Base-by-base conservation (phyloP, 1,140 invertebrate genomes). In the Odontomachus brunneus region DNA sequence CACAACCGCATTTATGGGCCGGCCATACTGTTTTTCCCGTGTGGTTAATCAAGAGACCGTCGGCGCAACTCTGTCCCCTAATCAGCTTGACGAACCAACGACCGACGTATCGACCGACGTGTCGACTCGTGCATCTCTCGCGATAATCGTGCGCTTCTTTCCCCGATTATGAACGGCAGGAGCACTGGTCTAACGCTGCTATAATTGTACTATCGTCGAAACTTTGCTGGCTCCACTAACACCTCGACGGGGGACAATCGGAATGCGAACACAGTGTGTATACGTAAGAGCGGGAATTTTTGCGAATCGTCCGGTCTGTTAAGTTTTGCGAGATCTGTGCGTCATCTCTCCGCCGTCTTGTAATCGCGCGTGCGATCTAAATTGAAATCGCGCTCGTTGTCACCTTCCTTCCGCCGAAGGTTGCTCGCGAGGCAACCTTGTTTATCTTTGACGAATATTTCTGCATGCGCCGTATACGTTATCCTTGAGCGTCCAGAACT, bases 91-190 rank as follows among this genome's bases (percentile, higher is more conserved):
- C 12, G 63, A 48, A 33, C 29, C 19, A 15, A 33, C 14, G 26
- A 72, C 29, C 29, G 29, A n/a, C 38, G 19, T n/a, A 53, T 53
- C 48, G 59, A 51, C 48, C 17, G n/a, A n/a, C n/a, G 22, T 44
- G 33, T 11, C 38, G 38, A 44, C 33, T 69, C 17, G 67, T 57
- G 33, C 51, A 51, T 75, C 14, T 65, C 14, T 51, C 26, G 49
- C 17, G 49, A 78, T 69, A 78, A 78, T 14, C 22, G 19, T 67
- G 49, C 60, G 24, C 4, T 24, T 55, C 19, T 78, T 78, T 78
- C 69, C 11, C 48, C 19, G 66, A 9, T 19, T 19, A 15, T 11
- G 19, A 76, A 26, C n/a, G 55, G 71, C n/a, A 53, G 57, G 22
- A 44, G n/a, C 65, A 22, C 24, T 71, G 19, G 24, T 53, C 14